phyloP scores from a whole-genome alignment of 2,888 invertebrate species.

The Tetragonisca angustula region DNA sequence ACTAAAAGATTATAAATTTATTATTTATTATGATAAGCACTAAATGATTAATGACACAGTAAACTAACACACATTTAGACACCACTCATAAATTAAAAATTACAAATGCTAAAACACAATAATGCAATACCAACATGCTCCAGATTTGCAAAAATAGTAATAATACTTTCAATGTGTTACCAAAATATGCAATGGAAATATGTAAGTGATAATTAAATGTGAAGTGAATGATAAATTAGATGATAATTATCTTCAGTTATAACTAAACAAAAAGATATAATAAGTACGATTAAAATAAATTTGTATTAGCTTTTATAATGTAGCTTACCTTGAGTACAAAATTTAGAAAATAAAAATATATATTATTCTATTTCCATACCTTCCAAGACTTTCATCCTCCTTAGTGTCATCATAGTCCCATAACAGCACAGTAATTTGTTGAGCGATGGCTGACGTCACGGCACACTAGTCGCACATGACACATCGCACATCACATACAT shows the following conservation, averaged over 20 bases:
- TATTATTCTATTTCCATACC: conserved; percentile 86
- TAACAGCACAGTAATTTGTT: conserved; percentile 90
- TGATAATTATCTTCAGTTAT: conserved; percentile 18
- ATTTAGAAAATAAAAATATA: conserved; percentile 29
- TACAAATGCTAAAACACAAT: conserved; percentile 14
- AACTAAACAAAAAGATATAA: conserved; percentile 6
- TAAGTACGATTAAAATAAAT: neutral
- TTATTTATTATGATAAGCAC: conserved; percentile 37
- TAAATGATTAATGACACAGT: conserved; percentile 30
- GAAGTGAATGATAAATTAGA: conserved; percentile 17
- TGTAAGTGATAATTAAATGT: conserved; percentile 27
- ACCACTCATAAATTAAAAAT: conserved; percentile 38
- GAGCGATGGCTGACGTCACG: conserved; percentile 87
- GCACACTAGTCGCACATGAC: conserved; percentile 83
- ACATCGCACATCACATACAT: conserved; percentile 82
- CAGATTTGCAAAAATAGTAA: conserved; percentile 5
- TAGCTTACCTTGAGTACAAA: conserved; percentile 28
- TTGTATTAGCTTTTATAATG: neutral
- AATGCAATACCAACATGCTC: conserved; percentile 58
- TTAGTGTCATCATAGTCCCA: conserved; percentile 95
- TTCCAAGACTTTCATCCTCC: conserved; percentile 94
- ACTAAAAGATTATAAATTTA: conserved; percentile 8
- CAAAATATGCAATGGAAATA: conserved; percentile 22
- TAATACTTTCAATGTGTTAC: conserved; percentile 10
- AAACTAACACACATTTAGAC: conserved; percentile 44